Conservation (phyloP, 2,797 vertebrate genomes). For the Cynopterus sphinx region DNA sequence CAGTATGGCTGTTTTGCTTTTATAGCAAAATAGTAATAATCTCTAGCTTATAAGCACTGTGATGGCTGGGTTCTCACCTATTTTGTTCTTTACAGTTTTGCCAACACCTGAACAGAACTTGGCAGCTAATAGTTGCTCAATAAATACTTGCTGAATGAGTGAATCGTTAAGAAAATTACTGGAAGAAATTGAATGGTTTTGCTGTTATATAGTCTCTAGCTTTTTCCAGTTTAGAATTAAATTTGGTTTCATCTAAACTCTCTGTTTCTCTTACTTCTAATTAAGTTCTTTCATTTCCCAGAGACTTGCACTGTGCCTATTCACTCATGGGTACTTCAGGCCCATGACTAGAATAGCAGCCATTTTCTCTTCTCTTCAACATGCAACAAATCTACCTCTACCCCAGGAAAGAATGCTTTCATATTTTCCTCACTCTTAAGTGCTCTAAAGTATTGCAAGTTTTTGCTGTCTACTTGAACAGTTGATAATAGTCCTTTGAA, state of each 20-base stretch:
- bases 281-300: not conserved
- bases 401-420: slow-evolving; percentile 58
- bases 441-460: slow-evolving; percentile 69
- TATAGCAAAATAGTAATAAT: not conserved
- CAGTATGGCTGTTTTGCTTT: not conserved
- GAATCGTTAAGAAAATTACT: slow-evolving; percentile 20
- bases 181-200: not conserved
- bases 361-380: slow-evolving; percentile 49
- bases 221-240: slow-evolving; percentile 1
- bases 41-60: not conserved
- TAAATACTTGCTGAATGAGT: not conserved
- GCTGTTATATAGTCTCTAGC: not conserved
- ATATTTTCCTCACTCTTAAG: slow-evolving; percentile 63
- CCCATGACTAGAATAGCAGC: not conserved
- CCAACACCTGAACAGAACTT: not conserved
- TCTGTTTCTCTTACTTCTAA: not conserved
- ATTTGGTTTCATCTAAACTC: not conserved
- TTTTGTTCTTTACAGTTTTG: slow-evolving; percentile 33
- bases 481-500: slow-evolving; percentile 84
- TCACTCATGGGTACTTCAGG: not conserved
- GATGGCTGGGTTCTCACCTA: not conserved
- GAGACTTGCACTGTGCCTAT: not conserved
- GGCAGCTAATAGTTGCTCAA: not conserved
- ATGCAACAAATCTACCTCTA: slow-evolving; percentile 30
- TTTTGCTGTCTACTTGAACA: slow-evolving; percentile 81